Conservation (phyloP, 2,888 invertebrate species). For the Gasteruption jaculator region DNA sequence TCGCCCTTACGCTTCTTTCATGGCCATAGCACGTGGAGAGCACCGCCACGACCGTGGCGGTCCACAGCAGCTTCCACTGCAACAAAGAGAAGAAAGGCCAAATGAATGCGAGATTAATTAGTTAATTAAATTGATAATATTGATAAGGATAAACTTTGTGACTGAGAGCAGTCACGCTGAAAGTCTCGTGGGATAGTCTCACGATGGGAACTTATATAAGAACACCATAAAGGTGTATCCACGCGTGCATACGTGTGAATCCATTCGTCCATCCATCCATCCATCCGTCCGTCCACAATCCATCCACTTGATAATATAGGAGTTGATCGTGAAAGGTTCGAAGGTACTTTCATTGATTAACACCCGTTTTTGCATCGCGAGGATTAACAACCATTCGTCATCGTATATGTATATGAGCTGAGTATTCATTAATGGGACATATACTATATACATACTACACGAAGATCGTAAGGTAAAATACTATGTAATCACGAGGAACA, state of each 20-base stretch:
- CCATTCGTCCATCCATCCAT: no score
- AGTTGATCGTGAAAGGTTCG: constrained; percentile 42
- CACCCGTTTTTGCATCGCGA: constrained; percentile 1
- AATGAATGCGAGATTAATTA: not conserved
- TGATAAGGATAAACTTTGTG: not conserved
- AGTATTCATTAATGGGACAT: no score
- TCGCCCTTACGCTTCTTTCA: constrained; percentile 41
- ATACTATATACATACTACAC: no score
- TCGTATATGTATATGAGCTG: no score
- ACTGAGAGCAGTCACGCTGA: not conserved
- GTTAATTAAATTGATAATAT: not conserved
- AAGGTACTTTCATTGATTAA: constrained; percentile 28
- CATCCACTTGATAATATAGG: no score
- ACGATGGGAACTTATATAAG: constrained; percentile 39
- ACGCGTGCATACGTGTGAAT: no score
- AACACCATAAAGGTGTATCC: no score
- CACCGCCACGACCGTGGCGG: constrained; percentile 42
- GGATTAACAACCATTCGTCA: constrained; percentile 17
- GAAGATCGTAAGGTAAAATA: no score
- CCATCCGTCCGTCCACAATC: no score
- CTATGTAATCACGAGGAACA: no score
- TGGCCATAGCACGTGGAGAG: constrained; percentile 39
- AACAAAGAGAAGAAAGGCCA: constrained; percentile 21
- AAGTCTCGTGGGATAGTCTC: constrained; percentile 39
- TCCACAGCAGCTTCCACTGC: constrained; percentile 43